Conservation (phyloP, 2,113 vertebrate genomes). For the human (Homo sapiens) region GRCh38 chrX:18157501-18158000, state of each 20-base stretch:
- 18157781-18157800: neutral
- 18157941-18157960: neutral
- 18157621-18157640: neutral
- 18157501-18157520: neutral
- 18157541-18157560: neutral
- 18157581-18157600: neutral
- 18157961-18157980: neutral
- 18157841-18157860: neutral
- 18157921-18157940: neutral
- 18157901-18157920: neutral
- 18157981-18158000: neutral
- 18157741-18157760: neutral
- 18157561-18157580: neutral
- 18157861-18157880: neutral
- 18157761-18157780: neutral
- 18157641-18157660: neutral
- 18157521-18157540: neutral
- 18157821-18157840: neutral
- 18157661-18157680: neutral
- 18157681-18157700: neutral
- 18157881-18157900: slow-evolving; percentile 20
- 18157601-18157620: neutral
- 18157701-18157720: neutral
- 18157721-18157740: neutral
- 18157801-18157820: neutral